phyloP scores from a whole-genome alignment of 2,797 vertebrate genomes.

The Vireo griseus region DNA sequence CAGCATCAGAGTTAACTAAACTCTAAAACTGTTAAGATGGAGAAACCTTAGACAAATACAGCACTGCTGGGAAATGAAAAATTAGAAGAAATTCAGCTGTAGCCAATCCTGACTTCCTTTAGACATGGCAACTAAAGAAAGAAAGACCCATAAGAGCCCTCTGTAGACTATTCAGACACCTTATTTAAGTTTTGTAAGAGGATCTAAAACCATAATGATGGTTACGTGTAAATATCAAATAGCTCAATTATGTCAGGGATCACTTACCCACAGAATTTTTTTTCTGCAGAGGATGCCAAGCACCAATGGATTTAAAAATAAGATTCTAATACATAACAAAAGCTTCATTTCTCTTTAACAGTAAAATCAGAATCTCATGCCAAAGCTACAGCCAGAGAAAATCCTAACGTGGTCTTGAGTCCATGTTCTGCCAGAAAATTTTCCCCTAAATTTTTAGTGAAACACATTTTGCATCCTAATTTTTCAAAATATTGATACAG shows the following conservation, averaged over 20 bases:
- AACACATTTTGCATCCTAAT: not conserved
- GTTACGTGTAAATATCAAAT: not conserved
- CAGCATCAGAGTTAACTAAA: not conserved
- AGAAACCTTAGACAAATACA: not conserved
- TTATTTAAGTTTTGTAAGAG: constrained; percentile 42
- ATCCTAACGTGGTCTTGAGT: not conserved
- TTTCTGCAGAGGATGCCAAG: not conserved
- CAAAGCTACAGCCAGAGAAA: not conserved
- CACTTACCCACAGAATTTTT: not conserved
- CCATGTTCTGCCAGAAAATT: not conserved
- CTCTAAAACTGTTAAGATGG: not conserved
- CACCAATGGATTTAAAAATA: not conserved
- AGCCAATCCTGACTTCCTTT: constrained; percentile 18
- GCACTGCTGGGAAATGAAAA: constrained; percentile 40
- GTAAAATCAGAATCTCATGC: not conserved
- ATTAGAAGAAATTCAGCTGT: not conserved
- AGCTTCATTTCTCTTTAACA: not conserved
- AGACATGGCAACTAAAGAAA: not conserved
- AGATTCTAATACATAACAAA: not conserved
- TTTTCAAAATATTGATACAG: not conserved
- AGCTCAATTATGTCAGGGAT: not conserved
- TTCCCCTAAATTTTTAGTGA: not conserved
- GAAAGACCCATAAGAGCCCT: not conserved
- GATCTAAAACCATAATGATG: not conserved
- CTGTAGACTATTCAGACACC: constrained; percentile 24